These are phyloP conservation scores for Ammodytes dubius DNA, from an alignment of 2,113 vertebrate species.

Conservation along the genomic window DNA sequence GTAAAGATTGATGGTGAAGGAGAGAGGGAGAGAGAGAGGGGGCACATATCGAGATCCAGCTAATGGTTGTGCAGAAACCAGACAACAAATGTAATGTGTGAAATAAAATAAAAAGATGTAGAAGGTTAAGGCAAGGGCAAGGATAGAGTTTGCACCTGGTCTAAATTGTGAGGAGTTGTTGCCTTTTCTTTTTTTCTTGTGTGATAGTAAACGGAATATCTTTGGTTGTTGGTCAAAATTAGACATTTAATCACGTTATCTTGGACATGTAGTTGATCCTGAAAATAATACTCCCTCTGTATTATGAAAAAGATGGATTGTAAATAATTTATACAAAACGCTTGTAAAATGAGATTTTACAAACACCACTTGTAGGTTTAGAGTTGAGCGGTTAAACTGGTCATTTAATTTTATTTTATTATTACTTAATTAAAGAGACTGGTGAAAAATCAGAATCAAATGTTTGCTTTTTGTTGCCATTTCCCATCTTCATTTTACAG, in stretches of 20 bases:
- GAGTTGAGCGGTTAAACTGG: neutral
- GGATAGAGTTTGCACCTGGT: neutral
- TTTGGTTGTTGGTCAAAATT: neutral
- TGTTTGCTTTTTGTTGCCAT: neutral
- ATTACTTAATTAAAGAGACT: neutral
- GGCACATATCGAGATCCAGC: slow-evolving; percentile 1
- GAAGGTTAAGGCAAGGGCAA: neutral
- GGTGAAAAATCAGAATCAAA: neutral
- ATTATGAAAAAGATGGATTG: neutral
- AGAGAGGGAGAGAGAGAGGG: neutral
- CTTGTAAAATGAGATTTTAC: neutral
- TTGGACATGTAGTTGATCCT: neutral
- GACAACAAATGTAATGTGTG: slow-evolving; percentile 52
- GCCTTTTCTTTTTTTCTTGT: neutral
- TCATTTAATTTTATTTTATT: neutral
- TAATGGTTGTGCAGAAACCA: slow-evolving; percentile 14
- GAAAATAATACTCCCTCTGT: neutral
- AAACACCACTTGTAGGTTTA: neutral
- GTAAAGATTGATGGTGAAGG: slow-evolving; percentile 35
- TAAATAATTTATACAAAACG: neutral
- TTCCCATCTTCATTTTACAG: neutral
- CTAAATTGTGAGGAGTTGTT: neutral
- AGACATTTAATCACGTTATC: neutral
- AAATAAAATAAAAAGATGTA: slow-evolving; percentile 33
- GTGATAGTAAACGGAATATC: neutral